Evolutionary conservation across 2,888 invertebrate species (phyloP).

Genomic region (Amorpha juglandis): DNA sequence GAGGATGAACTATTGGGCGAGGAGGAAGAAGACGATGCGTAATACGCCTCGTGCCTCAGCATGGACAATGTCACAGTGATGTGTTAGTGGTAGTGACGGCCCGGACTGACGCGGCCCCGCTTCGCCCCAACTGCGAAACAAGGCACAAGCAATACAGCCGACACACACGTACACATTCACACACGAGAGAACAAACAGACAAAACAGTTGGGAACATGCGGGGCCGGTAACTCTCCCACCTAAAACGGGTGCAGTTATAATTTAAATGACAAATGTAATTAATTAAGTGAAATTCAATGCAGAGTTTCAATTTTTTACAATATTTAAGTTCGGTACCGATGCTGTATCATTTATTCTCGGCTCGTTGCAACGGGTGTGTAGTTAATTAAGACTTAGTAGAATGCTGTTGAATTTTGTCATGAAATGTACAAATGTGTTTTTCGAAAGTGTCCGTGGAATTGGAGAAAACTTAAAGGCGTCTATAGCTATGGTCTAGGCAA

Average conservation of each 20-base stretch:
- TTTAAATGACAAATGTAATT: constrained; percentile 84
- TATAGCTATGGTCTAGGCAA: too few species aligned
- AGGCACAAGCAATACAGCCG: constrained; percentile 7
- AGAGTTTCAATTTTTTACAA: constrained; percentile 76
- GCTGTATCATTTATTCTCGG: constrained; percentile 73
- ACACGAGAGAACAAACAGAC: constrained; percentile 51
- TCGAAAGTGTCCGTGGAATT: too few species aligned
- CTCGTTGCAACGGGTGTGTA: constrained; percentile 63
- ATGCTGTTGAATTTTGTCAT: constrained; percentile 83
- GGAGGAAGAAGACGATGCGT: constrained; percentile 83
- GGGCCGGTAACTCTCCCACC: constrained; percentile 79
- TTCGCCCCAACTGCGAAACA: constrained; percentile 72
- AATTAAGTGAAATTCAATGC: constrained; percentile 80
- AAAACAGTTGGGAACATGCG: constrained; percentile 79
- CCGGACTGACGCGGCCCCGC: constrained; percentile 77
- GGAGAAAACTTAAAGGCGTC: too few species aligned
- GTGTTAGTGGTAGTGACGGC: constrained; percentile 82
- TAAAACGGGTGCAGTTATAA: constrained; percentile 81
- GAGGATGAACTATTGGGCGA: constrained; percentile 80
- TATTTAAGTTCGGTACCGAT: constrained; percentile 78
- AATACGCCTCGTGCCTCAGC: constrained; percentile 78
- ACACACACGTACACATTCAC: constrained; percentile 41
- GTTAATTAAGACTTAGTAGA: constrained; percentile 77
- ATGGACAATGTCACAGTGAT: constrained; percentile 85
- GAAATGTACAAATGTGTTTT: constrained; percentile 84